Conservation (phyloP, 2,113 vertebrate genomes). For the Acinonyx jubatus region DNA sequence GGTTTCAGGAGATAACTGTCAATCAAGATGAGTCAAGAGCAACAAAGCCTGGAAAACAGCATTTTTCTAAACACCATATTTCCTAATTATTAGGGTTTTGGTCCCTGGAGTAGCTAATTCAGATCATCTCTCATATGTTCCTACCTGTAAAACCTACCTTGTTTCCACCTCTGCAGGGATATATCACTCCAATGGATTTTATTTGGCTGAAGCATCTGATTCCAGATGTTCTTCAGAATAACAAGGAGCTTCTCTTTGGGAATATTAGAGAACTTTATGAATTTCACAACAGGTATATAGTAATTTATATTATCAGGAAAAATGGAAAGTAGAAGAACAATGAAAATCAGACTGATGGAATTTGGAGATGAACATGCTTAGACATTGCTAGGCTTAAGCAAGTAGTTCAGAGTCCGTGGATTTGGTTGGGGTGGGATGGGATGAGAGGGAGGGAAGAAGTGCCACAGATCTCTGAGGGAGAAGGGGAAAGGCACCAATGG, state of each 20-base stretch:
- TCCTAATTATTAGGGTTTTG: not conserved
- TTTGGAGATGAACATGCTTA: not conserved
- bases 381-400: not conserved
- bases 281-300: conserved; percentile 92
- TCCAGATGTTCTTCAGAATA: conserved; percentile 91
- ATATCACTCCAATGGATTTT: conserved; percentile 93
- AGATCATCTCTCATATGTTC: not conserved
- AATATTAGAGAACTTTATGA: conserved; percentile 95
- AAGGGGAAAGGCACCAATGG: not conserved
- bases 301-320: not conserved
- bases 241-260: conserved; percentile 95
- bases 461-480: not conserved
- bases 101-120: not conserved
- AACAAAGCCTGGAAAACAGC: too few relatives aligned
- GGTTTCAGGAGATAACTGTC: not conserved
- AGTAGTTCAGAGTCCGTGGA: not conserved
- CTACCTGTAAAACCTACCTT: not conserved
- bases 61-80: not conserved
- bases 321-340: not conserved
- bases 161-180: conserved; percentile 87
- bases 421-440: not conserved
- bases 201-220: conserved; percentile 92
- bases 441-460: not conserved
- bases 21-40: too few relatives aligned
- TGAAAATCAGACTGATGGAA: not conserved